Conservation (phyloP, 2,797 vertebrate genomes). For the Otolemur crassicaudatus region DNA sequence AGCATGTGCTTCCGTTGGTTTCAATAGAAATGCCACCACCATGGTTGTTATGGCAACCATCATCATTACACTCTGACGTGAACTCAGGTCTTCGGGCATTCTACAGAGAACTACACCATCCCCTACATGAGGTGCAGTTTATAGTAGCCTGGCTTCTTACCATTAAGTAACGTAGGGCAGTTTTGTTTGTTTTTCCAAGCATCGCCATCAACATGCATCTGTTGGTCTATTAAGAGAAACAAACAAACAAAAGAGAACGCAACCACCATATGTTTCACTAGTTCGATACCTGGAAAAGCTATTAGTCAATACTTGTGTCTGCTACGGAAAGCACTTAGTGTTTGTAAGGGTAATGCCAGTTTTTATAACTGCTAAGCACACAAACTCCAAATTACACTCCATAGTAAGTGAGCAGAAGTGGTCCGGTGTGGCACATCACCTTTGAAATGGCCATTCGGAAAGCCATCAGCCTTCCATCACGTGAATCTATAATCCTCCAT, state of each 20-base stretch:
- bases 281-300: background rate
- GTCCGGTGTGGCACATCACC: background rate
- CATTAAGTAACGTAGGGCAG: background rate
- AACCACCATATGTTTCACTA: background rate
- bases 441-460: background rate
- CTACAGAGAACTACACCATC: background rate
- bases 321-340: background rate
- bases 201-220: background rate
- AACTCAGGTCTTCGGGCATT: background rate
- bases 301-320: background rate
- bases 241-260: background rate
- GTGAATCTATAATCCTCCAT: background rate
- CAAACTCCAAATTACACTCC: background rate
- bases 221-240: conserved; percentile 5
- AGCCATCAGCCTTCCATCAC: background rate
- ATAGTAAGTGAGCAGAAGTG: background rate
- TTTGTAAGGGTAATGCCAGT: background rate
- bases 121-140: background rate
- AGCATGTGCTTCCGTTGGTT: conserved; percentile 32
- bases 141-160: background rate
- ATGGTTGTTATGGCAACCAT: conserved; percentile 11
- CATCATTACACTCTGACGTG: background rate
- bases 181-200: background rate
- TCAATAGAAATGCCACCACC: background rate
- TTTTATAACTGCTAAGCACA: background rate